Evolutionary conservation across 64 coral and sea anemone genomes (phyloP).

Genomic region (Montipora efflorescens): DNA sequence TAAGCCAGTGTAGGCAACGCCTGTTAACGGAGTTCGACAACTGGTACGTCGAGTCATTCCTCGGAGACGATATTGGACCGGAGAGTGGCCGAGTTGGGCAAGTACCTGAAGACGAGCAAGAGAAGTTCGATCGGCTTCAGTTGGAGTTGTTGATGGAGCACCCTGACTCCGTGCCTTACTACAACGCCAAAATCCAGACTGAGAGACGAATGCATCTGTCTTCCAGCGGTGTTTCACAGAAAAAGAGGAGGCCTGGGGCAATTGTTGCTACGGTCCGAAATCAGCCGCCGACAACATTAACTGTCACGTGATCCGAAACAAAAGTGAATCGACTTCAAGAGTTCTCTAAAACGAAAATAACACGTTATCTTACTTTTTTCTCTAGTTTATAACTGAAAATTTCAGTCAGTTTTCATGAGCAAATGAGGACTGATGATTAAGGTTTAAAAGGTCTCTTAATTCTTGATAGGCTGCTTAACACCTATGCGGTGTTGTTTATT

Average conservation of each 20-base stretch:
- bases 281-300: conserved; percentile 87
- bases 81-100: conserved; percentile 70
- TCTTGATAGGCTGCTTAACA: too few relatives aligned
- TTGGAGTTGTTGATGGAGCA: conserved; percentile 97
- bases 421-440: too few relatives aligned
- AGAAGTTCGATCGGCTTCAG: conserved; percentile 99
- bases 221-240: conserved; percentile 65
- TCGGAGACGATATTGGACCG: conserved; percentile 84
- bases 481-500: too few relatives aligned
- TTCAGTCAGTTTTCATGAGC: too few relatives aligned
- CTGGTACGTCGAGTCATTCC: conserved; percentile 98
- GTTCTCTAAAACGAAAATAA: too few relatives aligned
- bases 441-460: too few relatives aligned
- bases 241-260: conserved; percentile 73
- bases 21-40: conserved; percentile 94
- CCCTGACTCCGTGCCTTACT: conserved; percentile 97
- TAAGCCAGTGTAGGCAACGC: conserved; percentile 89
- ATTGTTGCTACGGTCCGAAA: conserved; percentile 82
- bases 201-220: conserved; percentile 86
- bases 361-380: too few relatives aligned
- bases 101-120: conserved; percentile 93
- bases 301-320: conserved; percentile 47
- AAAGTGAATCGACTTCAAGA: neutral
- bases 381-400: too few relatives aligned
- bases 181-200: conserved; percentile 98